These are phyloP conservation scores for Geotrupes spiniger DNA, from an alignment of 2,888 invertebrate genomes.

Conservation along the genomic window DNA sequence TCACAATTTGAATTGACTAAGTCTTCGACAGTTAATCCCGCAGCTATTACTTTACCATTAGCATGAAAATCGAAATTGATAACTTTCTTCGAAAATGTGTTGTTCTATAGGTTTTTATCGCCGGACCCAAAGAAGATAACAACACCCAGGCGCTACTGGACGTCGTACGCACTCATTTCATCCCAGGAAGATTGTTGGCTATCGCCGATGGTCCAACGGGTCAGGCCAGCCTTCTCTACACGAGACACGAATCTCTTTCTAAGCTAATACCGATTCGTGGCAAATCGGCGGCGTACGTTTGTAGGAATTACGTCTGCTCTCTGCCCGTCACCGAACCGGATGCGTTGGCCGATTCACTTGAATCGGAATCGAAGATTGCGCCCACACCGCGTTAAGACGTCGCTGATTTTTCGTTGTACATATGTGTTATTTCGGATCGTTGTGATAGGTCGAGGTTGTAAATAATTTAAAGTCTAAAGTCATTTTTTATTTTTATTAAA, in stretches of 20 bases:
- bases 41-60: too few relatives aligned
- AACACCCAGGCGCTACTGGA: constrained; percentile 66
- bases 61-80: too few relatives aligned
- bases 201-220: constrained; percentile 60
- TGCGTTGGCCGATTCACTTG: constrained; percentile 59
- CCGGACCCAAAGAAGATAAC: constrained; percentile 62
- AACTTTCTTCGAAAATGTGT: too few relatives aligned
- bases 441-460: not conserved
- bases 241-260: constrained; percentile 47
- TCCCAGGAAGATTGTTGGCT: constrained; percentile 69
- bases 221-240: constrained; percentile 41
- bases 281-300: constrained; percentile 74
- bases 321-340: constrained; percentile 69
- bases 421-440: too few relatives aligned
- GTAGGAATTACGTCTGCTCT: constrained; percentile 71
- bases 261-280: constrained; percentile 56
- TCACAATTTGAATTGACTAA: too few relatives aligned
- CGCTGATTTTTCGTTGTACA: too few relatives aligned
- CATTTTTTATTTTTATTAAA: too few relatives aligned
- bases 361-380: constrained; percentile 11
- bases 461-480: too few relatives aligned
- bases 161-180: constrained; percentile 61
- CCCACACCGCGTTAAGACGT: too few relatives aligned
- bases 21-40: too few relatives aligned
- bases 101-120: constrained; percentile 60